Conservation (phyloP, 2,888 invertebrate genomes). For the Onchidella celtica region DNA sequence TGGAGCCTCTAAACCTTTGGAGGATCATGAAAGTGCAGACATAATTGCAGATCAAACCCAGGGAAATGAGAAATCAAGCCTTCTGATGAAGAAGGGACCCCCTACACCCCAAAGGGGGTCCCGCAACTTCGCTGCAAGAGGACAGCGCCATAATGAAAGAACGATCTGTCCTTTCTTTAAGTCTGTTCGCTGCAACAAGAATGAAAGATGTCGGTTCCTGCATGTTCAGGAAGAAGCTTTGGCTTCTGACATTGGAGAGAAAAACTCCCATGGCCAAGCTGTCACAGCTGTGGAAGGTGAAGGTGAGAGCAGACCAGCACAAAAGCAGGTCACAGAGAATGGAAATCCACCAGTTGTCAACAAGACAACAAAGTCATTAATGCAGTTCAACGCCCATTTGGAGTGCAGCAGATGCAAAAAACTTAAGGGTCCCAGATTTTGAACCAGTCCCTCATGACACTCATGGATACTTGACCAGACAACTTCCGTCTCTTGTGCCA, state of each 20-base stretch:
- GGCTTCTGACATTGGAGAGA: no score
- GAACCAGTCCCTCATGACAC: no score
- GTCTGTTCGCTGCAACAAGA: constrained; percentile 62
- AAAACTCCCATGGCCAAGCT: no score
- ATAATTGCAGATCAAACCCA: no score
- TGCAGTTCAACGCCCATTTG: not conserved
- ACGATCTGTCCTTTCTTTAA: constrained; percentile 58
- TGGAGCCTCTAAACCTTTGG: not conserved
- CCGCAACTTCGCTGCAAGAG: not conserved
- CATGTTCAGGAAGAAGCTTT: constrained; percentile 55
- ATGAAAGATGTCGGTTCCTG: constrained; percentile 63
- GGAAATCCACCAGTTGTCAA: not conserved
- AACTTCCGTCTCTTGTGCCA: no score
- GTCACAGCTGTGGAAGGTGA: constrained; percentile 25
- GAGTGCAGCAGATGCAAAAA: not conserved
- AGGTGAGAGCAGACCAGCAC: no score
- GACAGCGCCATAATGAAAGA: not conserved
- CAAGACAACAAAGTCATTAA: not conserved
- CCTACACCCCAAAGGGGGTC: no score
- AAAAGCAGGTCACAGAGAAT: not conserved
- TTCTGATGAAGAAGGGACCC: no score
- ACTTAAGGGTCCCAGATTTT: no score
- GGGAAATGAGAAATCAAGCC: not conserved
- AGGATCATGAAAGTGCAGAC: not conserved
- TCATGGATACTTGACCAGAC: no score